These are phyloP conservation scores for Cinara cedri DNA, from an alignment of 2,888 invertebrate genomes.

Conservation along the genomic window DNA sequence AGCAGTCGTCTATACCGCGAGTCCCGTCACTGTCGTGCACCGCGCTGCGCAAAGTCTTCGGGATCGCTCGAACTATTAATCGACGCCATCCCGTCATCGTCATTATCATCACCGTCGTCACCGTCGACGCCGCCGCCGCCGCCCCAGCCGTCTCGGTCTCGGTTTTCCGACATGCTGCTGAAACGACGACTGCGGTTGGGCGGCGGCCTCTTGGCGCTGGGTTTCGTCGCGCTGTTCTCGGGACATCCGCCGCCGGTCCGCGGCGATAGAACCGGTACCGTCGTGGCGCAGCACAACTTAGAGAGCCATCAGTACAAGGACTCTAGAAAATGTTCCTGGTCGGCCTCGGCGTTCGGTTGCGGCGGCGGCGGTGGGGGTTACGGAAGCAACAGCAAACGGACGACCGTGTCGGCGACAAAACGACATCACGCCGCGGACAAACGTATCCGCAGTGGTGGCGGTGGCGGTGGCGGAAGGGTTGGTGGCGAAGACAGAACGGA, in stretches of 20 bases:
- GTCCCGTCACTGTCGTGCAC: constrained; percentile 14
- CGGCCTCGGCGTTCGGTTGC: constrained; percentile 26
- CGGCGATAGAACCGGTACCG: neutral
- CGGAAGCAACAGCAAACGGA: neutral
- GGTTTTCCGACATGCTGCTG: neutral
- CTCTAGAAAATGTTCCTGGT: constrained; percentile 37
- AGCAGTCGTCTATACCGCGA: constrained; percentile 13
- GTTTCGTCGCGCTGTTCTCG: constrained; percentile 35
- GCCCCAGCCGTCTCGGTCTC: neutral
- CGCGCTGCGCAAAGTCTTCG: neutral
- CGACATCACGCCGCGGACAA: constrained; percentile 23
- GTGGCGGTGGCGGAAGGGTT: neutral
- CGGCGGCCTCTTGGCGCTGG: constrained; percentile 35
- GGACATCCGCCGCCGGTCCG: constrained; percentile 1
- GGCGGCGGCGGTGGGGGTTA: too few species aligned
- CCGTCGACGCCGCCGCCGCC: neutral
- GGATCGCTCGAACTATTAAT: neutral
- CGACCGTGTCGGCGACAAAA: neutral
- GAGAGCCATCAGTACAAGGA: constrained; percentile 39
- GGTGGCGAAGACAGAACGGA: neutral
- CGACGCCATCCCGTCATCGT: neutral
- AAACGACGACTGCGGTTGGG: constrained; percentile 30
- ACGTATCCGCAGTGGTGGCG: neutral
- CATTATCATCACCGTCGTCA: too few species aligned
- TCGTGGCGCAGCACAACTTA: constrained; percentile 10